These are phyloP conservation scores for Murina feae DNA, from an alignment of 2,113 vertebrate genomes.

Conservation along the genomic window DNA sequence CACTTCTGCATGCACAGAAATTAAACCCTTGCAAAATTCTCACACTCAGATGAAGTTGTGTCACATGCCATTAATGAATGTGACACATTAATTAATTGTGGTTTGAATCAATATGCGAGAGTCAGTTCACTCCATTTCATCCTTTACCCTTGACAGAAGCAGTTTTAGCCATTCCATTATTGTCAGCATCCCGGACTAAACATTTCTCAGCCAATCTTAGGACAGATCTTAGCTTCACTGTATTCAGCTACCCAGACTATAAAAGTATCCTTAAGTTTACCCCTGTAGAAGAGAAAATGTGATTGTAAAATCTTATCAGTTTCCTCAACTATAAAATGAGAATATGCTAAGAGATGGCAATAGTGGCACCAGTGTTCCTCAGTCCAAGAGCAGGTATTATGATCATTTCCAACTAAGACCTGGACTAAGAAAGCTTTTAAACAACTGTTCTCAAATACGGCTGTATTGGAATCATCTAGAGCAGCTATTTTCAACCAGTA, in stretches of 20 bases:
- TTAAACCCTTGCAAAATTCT: neutral
- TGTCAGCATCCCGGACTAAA: neutral
- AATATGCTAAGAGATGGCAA: neutral
- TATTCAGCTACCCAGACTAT: neutral
- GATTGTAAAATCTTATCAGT: neutral
- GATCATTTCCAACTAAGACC: neutral
- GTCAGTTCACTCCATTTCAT: neutral
- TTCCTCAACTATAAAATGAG: neutral
- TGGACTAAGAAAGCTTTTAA: neutral
- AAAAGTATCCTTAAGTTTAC: neutral
- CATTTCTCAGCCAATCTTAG: neutral
- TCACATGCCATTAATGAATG: neutral
- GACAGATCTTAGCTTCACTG: neutral
- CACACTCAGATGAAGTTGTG: neutral
- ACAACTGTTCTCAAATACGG: neutral
- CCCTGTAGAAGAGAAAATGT: neutral
- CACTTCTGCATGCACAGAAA: neutral
- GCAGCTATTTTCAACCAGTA: neutral
- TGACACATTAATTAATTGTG: neutral
- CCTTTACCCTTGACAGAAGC: neutral
- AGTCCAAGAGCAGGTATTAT: accelerated
- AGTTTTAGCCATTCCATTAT: neutral
- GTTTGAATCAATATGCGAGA: neutral
- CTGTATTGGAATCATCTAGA: neutral
- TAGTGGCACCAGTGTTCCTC: neutral